A percentile compares a stretch with the other conserved stretches of the same genome.
Evolutionary conservation across 2,113 vertebrate genomes (phyloP).

Genomic region (Barbus barbus): DNA sequence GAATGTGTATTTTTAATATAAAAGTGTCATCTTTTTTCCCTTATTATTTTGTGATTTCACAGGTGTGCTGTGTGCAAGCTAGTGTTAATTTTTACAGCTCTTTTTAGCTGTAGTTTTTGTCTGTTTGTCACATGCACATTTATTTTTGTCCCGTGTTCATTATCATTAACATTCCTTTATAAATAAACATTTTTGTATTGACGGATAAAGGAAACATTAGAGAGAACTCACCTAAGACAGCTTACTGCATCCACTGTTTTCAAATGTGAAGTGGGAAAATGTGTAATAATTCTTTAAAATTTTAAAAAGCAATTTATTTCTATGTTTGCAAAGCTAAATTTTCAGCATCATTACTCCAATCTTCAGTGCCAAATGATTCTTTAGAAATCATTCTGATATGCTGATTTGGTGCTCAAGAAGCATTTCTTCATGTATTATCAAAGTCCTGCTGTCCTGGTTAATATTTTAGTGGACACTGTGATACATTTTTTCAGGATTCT

Average conservation of each 20-base stretch:
- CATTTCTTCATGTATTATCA: too few relatives aligned
- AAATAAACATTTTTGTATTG: neutral
- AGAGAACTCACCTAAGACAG: too few relatives aligned
- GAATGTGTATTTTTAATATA: neutral
- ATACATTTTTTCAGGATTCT: neutral
- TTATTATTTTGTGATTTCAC: too few relatives aligned
- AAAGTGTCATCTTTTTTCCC: neutral
- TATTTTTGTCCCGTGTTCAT: neutral
- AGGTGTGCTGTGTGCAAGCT: neutral
- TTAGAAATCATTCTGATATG: neutral
- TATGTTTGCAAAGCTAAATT: neutral
- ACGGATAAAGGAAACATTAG: too few relatives aligned
- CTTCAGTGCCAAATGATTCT: neutral
- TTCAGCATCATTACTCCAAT: too few relatives aligned
- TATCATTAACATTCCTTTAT: neutral
- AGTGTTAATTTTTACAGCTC: neutral
- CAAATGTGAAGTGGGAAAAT: neutral
- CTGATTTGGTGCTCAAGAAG: too few relatives aligned
- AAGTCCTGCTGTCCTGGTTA: neutral
- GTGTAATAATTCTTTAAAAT: too few relatives aligned
- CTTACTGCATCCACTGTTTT: neutral
- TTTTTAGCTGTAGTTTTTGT: neutral
- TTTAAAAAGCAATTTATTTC: neutral
- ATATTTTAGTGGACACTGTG: neutral
- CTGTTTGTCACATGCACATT: neutral